Evolutionary conservation across 2,888 invertebrate species (phyloP).

Genomic region (Volucella zonaria): DNA sequence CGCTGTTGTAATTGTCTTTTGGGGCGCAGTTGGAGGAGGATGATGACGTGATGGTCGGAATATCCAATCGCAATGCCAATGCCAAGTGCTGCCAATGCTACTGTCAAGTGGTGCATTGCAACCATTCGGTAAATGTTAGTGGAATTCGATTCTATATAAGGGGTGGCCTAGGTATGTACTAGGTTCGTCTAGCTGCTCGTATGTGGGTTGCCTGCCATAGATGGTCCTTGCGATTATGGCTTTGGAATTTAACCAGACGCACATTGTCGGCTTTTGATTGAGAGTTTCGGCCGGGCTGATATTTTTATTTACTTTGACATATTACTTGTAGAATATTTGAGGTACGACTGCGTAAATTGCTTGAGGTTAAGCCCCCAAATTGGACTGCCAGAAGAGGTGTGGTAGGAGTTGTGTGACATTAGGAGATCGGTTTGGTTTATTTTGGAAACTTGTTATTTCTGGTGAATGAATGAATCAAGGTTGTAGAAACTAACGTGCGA

Average conservation of each 20-base stretch:
- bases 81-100: constrained; percentile 66
- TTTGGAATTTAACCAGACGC: constrained; percentile 50
- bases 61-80: constrained; percentile 20
- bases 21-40: constrained; percentile 55
- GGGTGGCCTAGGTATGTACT: constrained; percentile 47
- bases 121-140: constrained; percentile 60
- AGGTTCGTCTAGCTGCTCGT: constrained; percentile 30
- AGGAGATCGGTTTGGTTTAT: too few relatives aligned
- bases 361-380: too few relatives aligned
- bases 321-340: too few relatives aligned
- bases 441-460: too few relatives aligned
- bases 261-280: constrained; percentile 28
- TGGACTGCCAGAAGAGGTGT: too few relatives aligned
- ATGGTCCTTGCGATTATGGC: constrained; percentile 42
- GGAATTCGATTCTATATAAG: constrained; percentile 55
- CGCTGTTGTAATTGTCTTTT: constrained; percentile 38
- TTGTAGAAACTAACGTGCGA: too few relatives aligned
- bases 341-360: too few relatives aligned
- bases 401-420: too few relatives aligned
- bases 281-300: neutral
- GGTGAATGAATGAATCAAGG: too few relatives aligned
- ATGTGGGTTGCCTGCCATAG: constrained; percentile 55
- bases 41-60: constrained; percentile 53
- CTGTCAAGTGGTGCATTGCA: constrained; percentile 51
- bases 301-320: neutral